Percentiles rank a stretch among this genome's conserved stretches.
Conservation (phyloP, 2,113 vertebrate species). For the Grammomys surdaster region DNA sequence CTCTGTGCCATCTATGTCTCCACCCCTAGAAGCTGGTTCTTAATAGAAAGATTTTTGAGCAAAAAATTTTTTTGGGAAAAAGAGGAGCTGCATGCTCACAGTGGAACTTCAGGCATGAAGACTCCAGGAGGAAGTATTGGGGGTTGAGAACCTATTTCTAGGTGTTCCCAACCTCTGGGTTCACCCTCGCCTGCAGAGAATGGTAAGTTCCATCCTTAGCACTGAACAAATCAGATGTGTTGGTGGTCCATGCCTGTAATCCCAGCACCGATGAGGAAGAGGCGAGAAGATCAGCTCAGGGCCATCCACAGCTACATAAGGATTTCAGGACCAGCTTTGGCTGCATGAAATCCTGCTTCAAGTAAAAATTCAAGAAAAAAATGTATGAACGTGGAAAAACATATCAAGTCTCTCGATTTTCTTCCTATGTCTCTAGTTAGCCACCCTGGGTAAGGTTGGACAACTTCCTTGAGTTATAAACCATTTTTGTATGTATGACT, state of each 20-base stretch:
- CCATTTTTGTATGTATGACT: not conserved
- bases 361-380: not conserved
- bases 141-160: not conserved
- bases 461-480: not conserved
- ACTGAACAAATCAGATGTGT: not conserved
- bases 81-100: conserved; percentile 20
- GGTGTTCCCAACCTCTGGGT: not conserved
- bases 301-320: not conserved
- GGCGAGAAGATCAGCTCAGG: not conserved
- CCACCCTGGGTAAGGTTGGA: not conserved
- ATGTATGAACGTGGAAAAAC: not conserved
- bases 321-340: not conserved
- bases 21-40: not conserved
- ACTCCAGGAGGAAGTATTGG: not conserved
- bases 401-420: not conserved
- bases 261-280: not conserved
- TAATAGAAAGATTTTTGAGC: conserved; percentile 35
- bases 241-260: not conserved
- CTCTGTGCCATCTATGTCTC: not conserved
- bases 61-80: not conserved
- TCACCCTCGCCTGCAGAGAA: not conserved
- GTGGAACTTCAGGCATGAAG: not conserved
- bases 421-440: not conserved
- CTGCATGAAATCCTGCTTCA: not conserved
- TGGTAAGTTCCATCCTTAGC: not conserved